Base-by-base conservation (phyloP, 2,888 invertebrate genomes). In the Pachymerium ferrugineum region DNA sequence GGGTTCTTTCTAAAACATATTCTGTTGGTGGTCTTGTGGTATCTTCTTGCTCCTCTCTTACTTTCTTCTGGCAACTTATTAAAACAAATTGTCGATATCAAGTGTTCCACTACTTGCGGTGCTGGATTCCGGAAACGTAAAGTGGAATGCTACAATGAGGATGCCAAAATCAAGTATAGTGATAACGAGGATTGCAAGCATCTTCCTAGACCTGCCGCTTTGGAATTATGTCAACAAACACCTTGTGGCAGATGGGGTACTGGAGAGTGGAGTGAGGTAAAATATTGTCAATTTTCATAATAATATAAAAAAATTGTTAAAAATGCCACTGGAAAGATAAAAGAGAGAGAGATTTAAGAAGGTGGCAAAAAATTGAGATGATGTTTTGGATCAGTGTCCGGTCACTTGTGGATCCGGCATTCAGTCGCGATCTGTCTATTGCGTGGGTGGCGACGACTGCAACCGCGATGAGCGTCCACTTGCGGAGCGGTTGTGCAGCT, bases 21-120 rank as follows among this genome's bases (percentile, higher is more conserved):
- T n/a, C n/a, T 54, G 47, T 19, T 54, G 47, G 22, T 0, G 47
- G 47, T 22, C 22, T 54, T 19, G n/a, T 47, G 19, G 10, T 19
- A 22, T 54, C 47, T 54, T 54, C 22, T 54, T 19, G 10, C 16
- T 54, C 22, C 47, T 16, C 47, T 16, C 38, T 38, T 38, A 4
- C 14, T 38, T 38, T 16, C 16, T 4, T 38, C 12, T n/a, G n/a
- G n/a, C n/a, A n/a, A n/a, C n/a, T n/a, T n/a, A n/a, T n/a, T n/a
- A n/a, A n/a, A n/a, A n/a, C n/a, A n/a, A n/a, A n/a, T n/a, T n/a
- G n/a, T n/a, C n/a, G n/a, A n/a, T n/a, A n/a, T n/a, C n/a, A 19
- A 89, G 89, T 90, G 90, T 81, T 87, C 88, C 0, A 84, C 83
- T 78, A 84, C 85, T 0, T 92, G 91, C 79, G 86, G 87, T 28